Base-by-base conservation (phyloP, 2,888 invertebrate species). In the Leptura quadrifasciata region DNA sequence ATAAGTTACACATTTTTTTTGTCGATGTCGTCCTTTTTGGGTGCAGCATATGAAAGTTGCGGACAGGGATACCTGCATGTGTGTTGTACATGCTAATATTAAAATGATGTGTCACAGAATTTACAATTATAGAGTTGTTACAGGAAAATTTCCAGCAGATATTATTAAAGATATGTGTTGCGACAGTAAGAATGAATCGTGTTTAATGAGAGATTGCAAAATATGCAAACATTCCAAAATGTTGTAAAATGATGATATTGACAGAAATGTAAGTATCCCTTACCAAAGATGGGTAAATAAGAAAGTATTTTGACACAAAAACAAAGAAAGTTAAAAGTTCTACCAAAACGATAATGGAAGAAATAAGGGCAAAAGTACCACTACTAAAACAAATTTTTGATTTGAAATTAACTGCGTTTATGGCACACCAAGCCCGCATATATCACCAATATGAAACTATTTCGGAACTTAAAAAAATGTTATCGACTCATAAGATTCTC, bases 131-230 rank as follows among this genome's bases (percentile, higher is more conserved):
- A 55, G 9, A n/a, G 55, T 55, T 1, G 8, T 55, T 8, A 2
- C 15, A n/a, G 17, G 55, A 8, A 55, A 17, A 55, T 2, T n/a
- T 9, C n/a, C 55, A 17, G 9, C 5, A 15, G 55, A 20, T n/a
- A 9, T 55, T 17, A 55, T 20, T 15, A 55, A 55, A 18, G 55
- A 55, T n/a, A 55, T 55, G 17, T 55, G 55, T 9, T 55, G 55
- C 15, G 20, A 55, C 15, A 17, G n/a, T 18, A n/a, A 55, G 9
- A 55, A 55, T 17, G 55, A 55, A 20, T 6, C 17, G 12, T 54
- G 54, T n/a, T n/a, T 54, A 6, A 5, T 55, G 17, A 6, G 55
- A 18, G 15, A 55, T 20, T 55, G 55, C 15, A 17, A 55, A 9
- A 55, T 17, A 15, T 20, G 55, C 55, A 55, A 18, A 18, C 9